phyloP scores from a whole-genome alignment of 2,113 vertebrate genomes.

The Pontoporia blainvillei region DNA sequence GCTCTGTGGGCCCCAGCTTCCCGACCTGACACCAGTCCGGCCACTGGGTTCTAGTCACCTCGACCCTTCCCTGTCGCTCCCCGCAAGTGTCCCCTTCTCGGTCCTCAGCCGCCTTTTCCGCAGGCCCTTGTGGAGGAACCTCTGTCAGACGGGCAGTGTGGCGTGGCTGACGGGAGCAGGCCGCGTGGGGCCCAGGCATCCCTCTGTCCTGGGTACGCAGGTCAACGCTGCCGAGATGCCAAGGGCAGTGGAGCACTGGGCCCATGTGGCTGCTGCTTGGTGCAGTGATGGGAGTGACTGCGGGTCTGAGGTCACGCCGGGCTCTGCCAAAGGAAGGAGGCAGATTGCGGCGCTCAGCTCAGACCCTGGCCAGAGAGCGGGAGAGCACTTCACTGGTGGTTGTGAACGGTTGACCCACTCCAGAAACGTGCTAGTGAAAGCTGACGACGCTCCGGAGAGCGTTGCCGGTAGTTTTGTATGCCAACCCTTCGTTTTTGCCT shows the following conservation, averaged over 20 bases:
- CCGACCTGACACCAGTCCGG: neutral
- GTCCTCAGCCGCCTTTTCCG: neutral
- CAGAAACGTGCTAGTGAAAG: too few relatives aligned
- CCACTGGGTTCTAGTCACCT: neutral
- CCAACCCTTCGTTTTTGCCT: neutral
- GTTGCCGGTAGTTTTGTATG: neutral
- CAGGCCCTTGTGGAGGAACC: too few relatives aligned
- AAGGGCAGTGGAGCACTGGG: fast-evolving
- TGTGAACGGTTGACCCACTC: fast-evolving
- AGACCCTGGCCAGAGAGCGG: neutral
- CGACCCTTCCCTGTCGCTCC: fast-evolving
- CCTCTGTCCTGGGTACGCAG: too few relatives aligned
- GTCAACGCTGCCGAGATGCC: neutral
- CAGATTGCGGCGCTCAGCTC: fast-evolving
- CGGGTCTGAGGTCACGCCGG: neutral
- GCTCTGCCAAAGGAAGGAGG: neutral
- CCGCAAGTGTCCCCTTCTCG: neutral
- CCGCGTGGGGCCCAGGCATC: too few relatives aligned
- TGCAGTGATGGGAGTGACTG: fast-evolving
- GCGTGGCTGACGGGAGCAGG: too few relatives aligned
- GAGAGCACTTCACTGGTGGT: fast-evolving
- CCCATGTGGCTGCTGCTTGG: neutral
- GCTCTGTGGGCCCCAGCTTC: neutral
- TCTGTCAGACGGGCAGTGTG: fast-evolving
- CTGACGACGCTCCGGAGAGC: fast-evolving